Conservation (phyloP, 2,113 vertebrate genomes). For the Callaeas wilsoni region DNA sequence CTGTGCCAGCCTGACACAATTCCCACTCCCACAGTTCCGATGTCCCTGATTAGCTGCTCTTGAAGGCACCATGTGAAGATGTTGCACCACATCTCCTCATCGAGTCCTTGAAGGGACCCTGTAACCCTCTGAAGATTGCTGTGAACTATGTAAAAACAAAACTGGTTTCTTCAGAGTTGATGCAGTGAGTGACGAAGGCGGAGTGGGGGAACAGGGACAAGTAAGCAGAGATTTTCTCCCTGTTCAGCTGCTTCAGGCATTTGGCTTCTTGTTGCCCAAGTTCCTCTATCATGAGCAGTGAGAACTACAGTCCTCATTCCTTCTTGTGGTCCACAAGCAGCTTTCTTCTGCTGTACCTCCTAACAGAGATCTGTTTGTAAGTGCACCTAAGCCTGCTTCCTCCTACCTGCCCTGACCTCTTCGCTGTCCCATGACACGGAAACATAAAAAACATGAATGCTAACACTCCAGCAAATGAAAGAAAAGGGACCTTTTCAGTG, state of each 20-base stretch:
- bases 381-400: not conserved
- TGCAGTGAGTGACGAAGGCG: rapidly evolving
- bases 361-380: not conserved
- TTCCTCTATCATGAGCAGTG: not conserved
- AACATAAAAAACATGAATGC: not conserved
- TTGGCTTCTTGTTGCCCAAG: not conserved
- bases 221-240: not conserved
- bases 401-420: not conserved
- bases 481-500: not conserved
- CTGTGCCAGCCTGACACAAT: not conserved
- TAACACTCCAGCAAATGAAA: not conserved
- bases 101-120: rapidly evolving
- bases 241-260: not conserved
- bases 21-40: not conserved
- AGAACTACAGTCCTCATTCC: not conserved
- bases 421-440: rapidly evolving
- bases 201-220: not conserved
- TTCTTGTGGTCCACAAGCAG: not conserved
- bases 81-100: not conserved
- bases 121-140: not conserved
- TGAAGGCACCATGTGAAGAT: not conserved
- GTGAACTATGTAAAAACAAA: not conserved
- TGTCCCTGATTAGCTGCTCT: not conserved
- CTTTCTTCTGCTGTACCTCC: not conserved
- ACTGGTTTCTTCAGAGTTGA: not conserved